Evolutionary conservation across 2,113 vertebrate genomes (phyloP).

Genomic region (Siniperca chuatsi): DNA sequence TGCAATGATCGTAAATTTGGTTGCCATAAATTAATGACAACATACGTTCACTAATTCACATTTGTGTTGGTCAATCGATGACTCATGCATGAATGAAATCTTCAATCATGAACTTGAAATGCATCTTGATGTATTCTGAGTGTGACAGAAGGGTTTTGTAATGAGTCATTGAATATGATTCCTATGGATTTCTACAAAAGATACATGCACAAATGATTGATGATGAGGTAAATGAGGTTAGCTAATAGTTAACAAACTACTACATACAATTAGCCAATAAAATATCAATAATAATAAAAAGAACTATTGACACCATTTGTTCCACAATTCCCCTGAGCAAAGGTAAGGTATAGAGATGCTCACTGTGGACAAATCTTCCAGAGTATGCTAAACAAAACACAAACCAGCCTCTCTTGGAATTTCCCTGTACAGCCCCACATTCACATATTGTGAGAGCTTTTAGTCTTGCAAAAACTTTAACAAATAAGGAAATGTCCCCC

Average conservation of each 20-base stretch:
- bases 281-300: not conserved
- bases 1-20: slow-evolving; percentile 24
- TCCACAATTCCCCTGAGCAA: not conserved
- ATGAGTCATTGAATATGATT: slow-evolving; percentile 24
- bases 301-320: not conserved
- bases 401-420: not conserved
- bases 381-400: not conserved
- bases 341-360: not conserved
- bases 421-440: not conserved
- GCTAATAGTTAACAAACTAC: not conserved
- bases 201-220: slow-evolving; percentile 47
- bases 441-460: slow-evolving; percentile 34
- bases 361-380: not conserved
- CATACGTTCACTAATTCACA: slow-evolving; percentile 17
- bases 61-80: slow-evolving; percentile 4
- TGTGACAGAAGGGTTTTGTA: slow-evolving; percentile 19
- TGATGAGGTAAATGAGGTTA: slow-evolving; percentile 23
- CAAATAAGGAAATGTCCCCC: not conserved
- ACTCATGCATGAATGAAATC: slow-evolving; percentile 53
- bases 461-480: slow-evolving; percentile 22
- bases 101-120: slow-evolving; percentile 39
- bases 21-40: slow-evolving; percentile 28
- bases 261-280: not conserved
- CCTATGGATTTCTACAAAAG: slow-evolving; percentile 31
- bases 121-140: slow-evolving; percentile 32